A percentile compares a stretch with the other conserved stretches of the same genome.
These are phyloP conservation scores for Acheta domesticus DNA, from an alignment of 2,888 invertebrate genomes.

Conservation along the genomic window DNA sequence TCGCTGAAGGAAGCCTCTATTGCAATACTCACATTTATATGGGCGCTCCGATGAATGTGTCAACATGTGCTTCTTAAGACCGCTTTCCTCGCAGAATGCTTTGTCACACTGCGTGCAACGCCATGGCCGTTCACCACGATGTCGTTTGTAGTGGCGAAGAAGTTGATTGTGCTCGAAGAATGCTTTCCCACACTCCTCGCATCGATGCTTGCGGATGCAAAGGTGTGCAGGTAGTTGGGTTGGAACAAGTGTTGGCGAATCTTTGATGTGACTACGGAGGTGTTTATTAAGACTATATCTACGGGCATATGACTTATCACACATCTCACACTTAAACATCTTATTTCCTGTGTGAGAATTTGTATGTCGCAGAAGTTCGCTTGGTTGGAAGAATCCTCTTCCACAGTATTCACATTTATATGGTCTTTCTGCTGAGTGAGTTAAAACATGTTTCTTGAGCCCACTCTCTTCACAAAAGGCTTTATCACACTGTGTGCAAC, in stretches of 20 bases:
- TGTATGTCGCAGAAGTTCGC: neutral
- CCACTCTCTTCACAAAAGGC: constrained; percentile 8
- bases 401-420: neutral
- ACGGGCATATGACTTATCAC: neutral
- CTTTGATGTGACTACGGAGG: neutral
- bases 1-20: neutral
- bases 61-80: neutral
- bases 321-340: constrained; percentile 8
- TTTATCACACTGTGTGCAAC: neutral
- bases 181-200: neutral
- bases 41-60: constrained; percentile 1
- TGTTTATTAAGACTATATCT: constrained; percentile 4
- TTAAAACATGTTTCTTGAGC: neutral
- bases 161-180: constrained; percentile 4
- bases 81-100: constrained; percentile 5
- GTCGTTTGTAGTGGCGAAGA: neutral
- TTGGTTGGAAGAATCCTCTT: neutral
- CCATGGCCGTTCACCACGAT: constrained; percentile 3
- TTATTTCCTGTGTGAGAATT: neutral
- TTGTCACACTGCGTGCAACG: neutral
- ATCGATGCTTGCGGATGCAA: constrained; percentile 5
- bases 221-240: neutral
- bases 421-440: neutral
- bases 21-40: constrained; percentile 1
- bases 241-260: neutral